Evolutionary conservation across 2,797 vertebrate species (phyloP), one percentile per base, ranked within the genome.

Genomic region (Ceryle rudis): DNA sequence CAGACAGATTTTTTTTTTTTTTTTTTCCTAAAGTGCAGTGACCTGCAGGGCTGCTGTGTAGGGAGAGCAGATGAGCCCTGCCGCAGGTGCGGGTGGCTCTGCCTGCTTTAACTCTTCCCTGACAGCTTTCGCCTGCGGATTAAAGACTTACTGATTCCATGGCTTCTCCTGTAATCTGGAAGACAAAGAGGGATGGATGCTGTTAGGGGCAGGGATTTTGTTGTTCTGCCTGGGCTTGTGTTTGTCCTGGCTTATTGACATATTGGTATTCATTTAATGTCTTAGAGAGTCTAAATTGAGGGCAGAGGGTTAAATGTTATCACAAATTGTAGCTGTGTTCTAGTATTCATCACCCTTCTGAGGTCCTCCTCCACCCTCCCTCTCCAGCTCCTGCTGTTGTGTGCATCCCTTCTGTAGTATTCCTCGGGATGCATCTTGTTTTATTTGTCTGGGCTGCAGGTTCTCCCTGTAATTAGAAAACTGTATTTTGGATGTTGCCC

Each of bases 261-360:
- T 95, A 94, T 90, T 96, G 94, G 81, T 93, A 95, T 97, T 97
- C 93, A 85, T 97, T 97, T 97, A 97, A 79, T 84, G 86, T 92
- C 93, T 96, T 86, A 66, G 75, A 93, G 93, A 87, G 86, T 84
- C 95, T 88, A 94, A 97, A 97, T 96, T 97, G 95, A 95, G 96
- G 96, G 93, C 96, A 97, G 75, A 79, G 94, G 96, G 97, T 97
- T 97, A 97, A 97, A 97, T 89, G 96, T 96, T 95, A 95, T 90
- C 95, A 96, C 97, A 97, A 93, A 94, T 96, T 90, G 94, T 95
- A 93, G 94, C 95, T 90, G 91, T 97, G 96, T 96, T 94, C 77
- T 74, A 93, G 88, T 95, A 96, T 97, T 94, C 94, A 97, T 97
- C 93, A 96, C 79, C 84, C 83, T 95, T 85, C 25, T 1, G 21